Base-by-base conservation (phyloP, 2,113 vertebrate species). In the Cervus canadensis region DNA sequence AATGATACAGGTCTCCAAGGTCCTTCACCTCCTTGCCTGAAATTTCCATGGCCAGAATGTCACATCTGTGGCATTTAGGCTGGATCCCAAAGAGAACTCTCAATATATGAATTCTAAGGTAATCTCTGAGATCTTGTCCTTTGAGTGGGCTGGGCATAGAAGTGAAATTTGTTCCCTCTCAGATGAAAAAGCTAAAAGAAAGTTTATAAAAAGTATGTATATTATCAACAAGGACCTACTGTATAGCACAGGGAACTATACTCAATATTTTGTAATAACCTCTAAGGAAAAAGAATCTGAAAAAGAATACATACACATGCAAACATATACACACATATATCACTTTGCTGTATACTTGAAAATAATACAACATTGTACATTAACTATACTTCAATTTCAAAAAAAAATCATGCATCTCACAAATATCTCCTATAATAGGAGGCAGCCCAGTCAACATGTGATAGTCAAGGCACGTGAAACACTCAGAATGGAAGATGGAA, bases 171-270 rank as follows among this genome's bases (percentile, higher is more conserved):
- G 95, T 94, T 67, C 86, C 15, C 50, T 43, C 74, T 83, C 57
- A 95, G 89, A 93, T 59, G 91, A 97, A 0, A 0, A 93, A 94
- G 67, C 9, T 98, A 98, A 98, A 95, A 95, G 97, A 98, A 96
- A 97, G 84, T 97, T 98, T 97, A 36, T 56, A 87, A 97, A 96
- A 98, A 96, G 95, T 79, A 97, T 95, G 86, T 74, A 97, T 82
- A 43, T 97, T 82, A 43, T 95, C 93, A 94, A 92, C 97, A 97
- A 54, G 50, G 50, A 36, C 50, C 50, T 54, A 54, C 50, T 82
- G 30, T 54, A 54, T 14, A 82, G 79, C 79, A 54, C 50, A 82
- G 50, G 30, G 33, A 54, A 82, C 33, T 54, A n/a, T 54, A 36
- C 33, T 54, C 33, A 82, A 7, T 54, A 54, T 82, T 82, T n/a